Evolutionary conservation across 1,140 invertebrate genomes (phyloP), one percentile per base, ranked within the genome.

Genomic region (Drosophila jambulina): DNA sequence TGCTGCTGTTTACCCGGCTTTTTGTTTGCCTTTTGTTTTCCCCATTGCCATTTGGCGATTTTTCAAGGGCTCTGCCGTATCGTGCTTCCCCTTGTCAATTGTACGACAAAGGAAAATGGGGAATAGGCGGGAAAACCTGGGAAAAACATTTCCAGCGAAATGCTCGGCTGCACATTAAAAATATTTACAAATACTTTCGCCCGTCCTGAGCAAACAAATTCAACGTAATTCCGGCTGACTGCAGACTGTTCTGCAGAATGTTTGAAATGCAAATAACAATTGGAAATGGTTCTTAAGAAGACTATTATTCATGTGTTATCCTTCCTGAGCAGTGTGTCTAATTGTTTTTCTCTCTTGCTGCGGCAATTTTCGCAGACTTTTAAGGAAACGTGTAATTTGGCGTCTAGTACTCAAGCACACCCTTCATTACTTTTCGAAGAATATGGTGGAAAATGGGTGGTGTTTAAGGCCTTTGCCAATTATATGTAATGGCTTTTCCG

Each of bases 111-210:
- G 21, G 65, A 58, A 49, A 32, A 49, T 61, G 58, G 43, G 53
- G 45, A 57, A 80, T 69, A 43, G 53, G 38, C 51, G 51, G 51
- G 29, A 32, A 53, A 32, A 53, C 17, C 29, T 23, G 19, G 51
- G 58, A 34, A 81, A 88, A 85, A 85, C 85, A 85, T 82, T 88
- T 88, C 70, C 36, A 67, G 48, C 51, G 78, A 90, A 88, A 72
- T 61, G 85, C 58, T 63, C 34, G 42, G 65, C 40, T 81, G 78
- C 65, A 86, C 61, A 71, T 64, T 46, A 15, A 80, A 87, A 82
- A 88, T 90, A 88, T 90, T 88, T 90, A 90, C 69, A 84, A 51
- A 88, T 84, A 71, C 56, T 84, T 68, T 63, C 10, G 29, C 62
- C 45, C 29, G 21, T 75, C 65, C 68, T 48, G 67, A 65, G 48